Evolutionary conservation across 2,888 invertebrate genomes (phyloP), one percentile per base, ranked within the genome.

Genomic region (Mesorhabditis belari): DNA sequence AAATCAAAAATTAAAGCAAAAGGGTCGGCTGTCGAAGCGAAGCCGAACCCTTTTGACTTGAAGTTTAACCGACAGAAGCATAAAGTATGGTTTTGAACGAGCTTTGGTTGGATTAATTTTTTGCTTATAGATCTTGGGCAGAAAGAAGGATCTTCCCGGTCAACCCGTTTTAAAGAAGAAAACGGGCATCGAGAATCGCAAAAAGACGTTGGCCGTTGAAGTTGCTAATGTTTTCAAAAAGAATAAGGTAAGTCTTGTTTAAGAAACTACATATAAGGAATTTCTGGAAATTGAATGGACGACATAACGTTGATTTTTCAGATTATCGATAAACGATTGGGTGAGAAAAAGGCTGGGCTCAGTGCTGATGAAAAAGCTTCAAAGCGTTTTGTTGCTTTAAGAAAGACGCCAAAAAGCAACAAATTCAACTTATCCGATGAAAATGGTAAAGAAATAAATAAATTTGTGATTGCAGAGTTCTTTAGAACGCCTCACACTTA

Each of bases 251-350:
- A 4, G 49, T 50, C 35, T n/a, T n/a, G n/a, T n/a, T n/a, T n/a
- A n/a, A n/a, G n/a, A n/a, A n/a, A n/a, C n/a, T n/a, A n/a, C n/a
- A n/a, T n/a, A n/a, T n/a, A n/a, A n/a, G n/a, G n/a, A n/a, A n/a
- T n/a, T n/a, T n/a, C n/a, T n/a, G n/a, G n/a, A n/a, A n/a, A n/a
- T n/a, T n/a, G n/a, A n/a, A n/a, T n/a, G n/a, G n/a, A n/a, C n/a
- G 21, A 25, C 17, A 51, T 12, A 51, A 21, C 9, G 21, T 19
- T 21, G 29, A 21, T 52, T n/a, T 2, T 24, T 28, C 49, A 75
- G 29, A 90, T 95, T 75, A 84, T 89, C 59, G 95, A 96, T 81
- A 87, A 88, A 67, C 87, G 96, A 77, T 89, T 95, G 67, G 93
- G 93, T 29, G 90, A 92, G 82, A 87, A 86, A 75, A 87, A 89